Conservation (phyloP, 2,888 invertebrate species). For the Platycheirus rosarum region DNA sequence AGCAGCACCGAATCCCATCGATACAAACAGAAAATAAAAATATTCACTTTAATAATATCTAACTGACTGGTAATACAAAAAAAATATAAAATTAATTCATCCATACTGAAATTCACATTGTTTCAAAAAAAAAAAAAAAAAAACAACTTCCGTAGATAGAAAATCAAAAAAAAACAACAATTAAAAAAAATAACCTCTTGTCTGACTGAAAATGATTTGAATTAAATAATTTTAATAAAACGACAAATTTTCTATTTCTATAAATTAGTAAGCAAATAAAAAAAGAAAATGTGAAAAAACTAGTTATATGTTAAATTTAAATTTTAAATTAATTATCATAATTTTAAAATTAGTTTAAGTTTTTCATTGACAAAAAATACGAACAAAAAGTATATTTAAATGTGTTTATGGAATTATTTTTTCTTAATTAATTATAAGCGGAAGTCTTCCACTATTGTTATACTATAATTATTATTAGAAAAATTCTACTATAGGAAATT, state of each 20-base stretch:
- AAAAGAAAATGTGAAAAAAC: slow-evolving; percentile 27
- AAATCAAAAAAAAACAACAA: slow-evolving; percentile 44
- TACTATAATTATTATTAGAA: slow-evolving; percentile 74
- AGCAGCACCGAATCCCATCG: slow-evolving; percentile 72
- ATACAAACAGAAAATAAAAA: slow-evolving; percentile 49
- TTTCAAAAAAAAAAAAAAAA: slow-evolving; percentile 41
- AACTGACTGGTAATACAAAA: slow-evolving; percentile 50
- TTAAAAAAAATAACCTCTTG: slow-evolving; percentile 52
- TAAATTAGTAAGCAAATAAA: slow-evolving; percentile 13
- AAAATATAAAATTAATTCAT: slow-evolving; percentile 8
- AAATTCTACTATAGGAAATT: slow-evolving; percentile 58
- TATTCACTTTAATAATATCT: slow-evolving; percentile 17
- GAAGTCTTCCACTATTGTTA: slow-evolving; percentile 83
- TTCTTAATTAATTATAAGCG: slow-evolving; percentile 81
- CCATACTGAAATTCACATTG: slow-evolving; percentile 36
- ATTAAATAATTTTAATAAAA: slow-evolving; percentile 58
- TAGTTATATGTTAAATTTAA: slow-evolving; percentile 38
- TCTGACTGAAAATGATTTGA: slow-evolving; percentile 69
- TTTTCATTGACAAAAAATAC: slow-evolving; percentile 18
- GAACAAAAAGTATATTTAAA: slow-evolving; percentile 46
- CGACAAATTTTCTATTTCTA: slow-evolving; percentile 70
- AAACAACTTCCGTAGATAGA: slow-evolving; percentile 65
- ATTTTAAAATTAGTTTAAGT: not conserved
- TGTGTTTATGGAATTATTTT: slow-evolving; percentile 66
- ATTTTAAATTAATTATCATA: not conserved